Evolutionary conservation across 2,797 vertebrate genomes (phyloP), one percentile per base, ranked within the genome.

Genomic region (Helostoma temminkii): DNA sequence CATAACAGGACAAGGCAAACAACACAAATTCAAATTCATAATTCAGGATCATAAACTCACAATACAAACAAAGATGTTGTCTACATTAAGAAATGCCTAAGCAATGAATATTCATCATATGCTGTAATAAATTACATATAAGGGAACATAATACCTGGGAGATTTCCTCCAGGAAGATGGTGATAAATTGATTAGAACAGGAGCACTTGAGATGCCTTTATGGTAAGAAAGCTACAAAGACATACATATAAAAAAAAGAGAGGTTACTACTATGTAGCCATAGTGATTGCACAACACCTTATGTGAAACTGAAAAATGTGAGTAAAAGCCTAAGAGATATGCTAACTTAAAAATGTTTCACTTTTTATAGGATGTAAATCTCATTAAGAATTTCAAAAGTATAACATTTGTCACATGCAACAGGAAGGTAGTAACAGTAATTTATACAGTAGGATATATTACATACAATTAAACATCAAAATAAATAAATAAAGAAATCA

Each of bases 91-190:
- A 14, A 25, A 0, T 19, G 0, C 16, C n/a, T 64, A 42, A 11
- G 36, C 4, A 37, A 16, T 1, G 12, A 8, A 8, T 30, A 30
- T 4, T 30, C n/a, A 18, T 19, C 16, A 28, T 6, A 43, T 4
- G 18, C 25, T 7, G 1, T 66, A 36, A 56, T 3, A n/a, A n/a
- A 47, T 49, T 30, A 1, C 1, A 39, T 24, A 34, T 9, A 57
- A 62, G 5, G 36, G 22, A 58, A 21, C 9, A 55, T 9, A 71
- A 67, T 91, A 94, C 94, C 94, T 94, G 90, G 91, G 86, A 91
- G 88, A 69, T 59, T 89, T 59, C 88, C 92, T 94, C 92, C 93
- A 93, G 92, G 92, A 91, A 84, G 85, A 73, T 82, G 82, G 75
- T 84, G 88, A 88, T 69, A 67, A 81, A 85, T 88, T 85, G 82